Conservation (phyloP, 2,888 invertebrate genomes). For the Emesis russula region DNA sequence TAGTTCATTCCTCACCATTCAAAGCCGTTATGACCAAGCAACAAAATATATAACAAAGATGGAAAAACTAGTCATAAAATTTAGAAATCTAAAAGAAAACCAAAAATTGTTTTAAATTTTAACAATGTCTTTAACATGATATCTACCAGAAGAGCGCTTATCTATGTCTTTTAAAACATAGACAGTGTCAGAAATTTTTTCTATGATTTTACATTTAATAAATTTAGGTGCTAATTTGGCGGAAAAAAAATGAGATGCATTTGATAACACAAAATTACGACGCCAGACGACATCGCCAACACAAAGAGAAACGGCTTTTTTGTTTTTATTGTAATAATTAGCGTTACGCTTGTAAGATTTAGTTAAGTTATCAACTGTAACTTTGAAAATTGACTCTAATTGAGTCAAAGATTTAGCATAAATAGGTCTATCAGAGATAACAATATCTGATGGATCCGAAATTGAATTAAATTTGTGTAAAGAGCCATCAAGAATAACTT, state of each 20-base stretch:
- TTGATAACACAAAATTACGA: not conserved
- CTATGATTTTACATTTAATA: not conserved
- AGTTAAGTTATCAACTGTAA: not conserved
- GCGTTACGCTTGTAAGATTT: not conserved
- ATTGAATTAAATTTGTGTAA: not conserved
- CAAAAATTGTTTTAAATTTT: not conserved
- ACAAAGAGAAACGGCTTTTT: not conserved
- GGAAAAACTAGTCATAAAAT: not conserved
- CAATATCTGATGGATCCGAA: not conserved
- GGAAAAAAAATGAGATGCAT: not conserved
- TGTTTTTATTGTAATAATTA: not conserved
- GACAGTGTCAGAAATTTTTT: not conserved
- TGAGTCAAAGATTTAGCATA: not conserved
- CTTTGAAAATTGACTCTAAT: not conserved
- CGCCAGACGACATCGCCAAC: not conserved
- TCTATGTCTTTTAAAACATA: not conserved
- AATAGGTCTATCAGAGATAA: not conserved
- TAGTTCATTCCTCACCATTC: not conserved
- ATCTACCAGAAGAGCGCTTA: not conserved
- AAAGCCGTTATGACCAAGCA: not conserved
- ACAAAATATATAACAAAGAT: not conserved
- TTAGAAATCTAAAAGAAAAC: not conserved
- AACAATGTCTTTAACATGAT: not conserved
- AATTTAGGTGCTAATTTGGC: not conserved
- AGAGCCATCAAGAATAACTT: not conserved